Evolutionary conservation across 1,140 invertebrate species (phyloP).

Genomic region (Philotrypesis tridentata): DNA sequence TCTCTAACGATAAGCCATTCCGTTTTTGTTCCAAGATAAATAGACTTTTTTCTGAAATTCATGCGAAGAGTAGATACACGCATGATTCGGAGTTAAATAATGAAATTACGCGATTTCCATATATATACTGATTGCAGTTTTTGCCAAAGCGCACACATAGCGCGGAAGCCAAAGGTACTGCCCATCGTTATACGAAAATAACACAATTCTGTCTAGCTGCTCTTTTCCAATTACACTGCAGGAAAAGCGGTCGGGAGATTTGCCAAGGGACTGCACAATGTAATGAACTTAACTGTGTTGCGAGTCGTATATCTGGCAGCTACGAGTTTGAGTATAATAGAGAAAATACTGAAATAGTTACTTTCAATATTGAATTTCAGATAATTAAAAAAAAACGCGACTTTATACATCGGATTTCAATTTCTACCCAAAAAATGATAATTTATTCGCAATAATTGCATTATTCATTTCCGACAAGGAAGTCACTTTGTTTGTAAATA

Average conservation of each 20-base stretch:
- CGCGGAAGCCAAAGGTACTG: background rate
- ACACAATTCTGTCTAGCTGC: background rate
- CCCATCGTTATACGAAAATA: background rate
- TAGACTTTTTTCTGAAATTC: no score
- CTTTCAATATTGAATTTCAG: background rate
- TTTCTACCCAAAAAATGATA: no score
- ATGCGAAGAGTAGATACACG: background rate
- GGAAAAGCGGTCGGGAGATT: conserved; percentile 6
- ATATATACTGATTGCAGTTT: no score
- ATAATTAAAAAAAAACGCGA: no score
- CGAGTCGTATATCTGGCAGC: background rate
- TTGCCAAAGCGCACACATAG: background rate
- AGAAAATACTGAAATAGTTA: conserved; percentile 1
- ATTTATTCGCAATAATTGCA: no score
- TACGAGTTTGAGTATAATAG: background rate
- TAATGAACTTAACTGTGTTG: conserved; percentile 16
- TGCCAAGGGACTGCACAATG: background rate
- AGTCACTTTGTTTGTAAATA: no score
- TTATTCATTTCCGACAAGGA: no score
- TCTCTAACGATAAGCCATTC: background rate
- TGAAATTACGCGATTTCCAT: no score
- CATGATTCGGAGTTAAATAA: no score
- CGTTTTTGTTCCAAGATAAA: background rate
- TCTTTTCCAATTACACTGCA: conserved; percentile 8
- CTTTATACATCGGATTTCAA: no score